Percentiles rank a stretch among this genome's conserved stretches.
Conservation (phyloP, 2,113 vertebrate genomes). For the Butorides virescens region DNA sequence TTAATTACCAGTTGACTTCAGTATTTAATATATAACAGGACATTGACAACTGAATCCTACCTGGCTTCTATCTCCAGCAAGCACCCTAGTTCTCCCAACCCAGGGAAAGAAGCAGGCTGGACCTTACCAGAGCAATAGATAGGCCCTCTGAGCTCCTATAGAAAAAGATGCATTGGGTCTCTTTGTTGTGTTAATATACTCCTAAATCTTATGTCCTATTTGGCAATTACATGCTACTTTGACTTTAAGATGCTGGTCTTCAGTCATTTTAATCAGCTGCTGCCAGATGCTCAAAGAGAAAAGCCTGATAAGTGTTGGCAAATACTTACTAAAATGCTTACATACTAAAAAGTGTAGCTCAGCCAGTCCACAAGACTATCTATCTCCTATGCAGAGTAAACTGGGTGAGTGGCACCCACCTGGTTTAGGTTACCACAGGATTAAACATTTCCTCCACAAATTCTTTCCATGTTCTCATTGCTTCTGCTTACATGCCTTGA, state of each 20-base stretch:
- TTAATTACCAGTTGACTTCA: background rate
- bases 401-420: background rate
- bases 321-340: background rate
- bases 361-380: background rate
- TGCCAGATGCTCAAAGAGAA: background rate
- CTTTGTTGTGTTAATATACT: background rate
- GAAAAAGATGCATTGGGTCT: background rate
- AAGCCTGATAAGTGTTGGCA: background rate
- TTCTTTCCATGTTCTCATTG: background rate
- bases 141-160: background rate
- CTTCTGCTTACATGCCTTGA: background rate
- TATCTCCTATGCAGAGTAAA: background rate
- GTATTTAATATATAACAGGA: background rate
- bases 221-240: slow-evolving; percentile 20
- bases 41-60: background rate
- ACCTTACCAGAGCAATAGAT: background rate
- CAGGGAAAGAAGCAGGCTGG: background rate
- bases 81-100: background rate
- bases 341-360: background rate
- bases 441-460: background rate
- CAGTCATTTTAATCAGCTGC: background rate
- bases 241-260: slow-evolving; percentile 15
- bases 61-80: background rate
- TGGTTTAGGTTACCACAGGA: background rate
- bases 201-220: background rate